These are phyloP conservation scores for Sericinus montela DNA, from an alignment of 2,888 invertebrate genomes.

Conservation along the genomic window DNA sequence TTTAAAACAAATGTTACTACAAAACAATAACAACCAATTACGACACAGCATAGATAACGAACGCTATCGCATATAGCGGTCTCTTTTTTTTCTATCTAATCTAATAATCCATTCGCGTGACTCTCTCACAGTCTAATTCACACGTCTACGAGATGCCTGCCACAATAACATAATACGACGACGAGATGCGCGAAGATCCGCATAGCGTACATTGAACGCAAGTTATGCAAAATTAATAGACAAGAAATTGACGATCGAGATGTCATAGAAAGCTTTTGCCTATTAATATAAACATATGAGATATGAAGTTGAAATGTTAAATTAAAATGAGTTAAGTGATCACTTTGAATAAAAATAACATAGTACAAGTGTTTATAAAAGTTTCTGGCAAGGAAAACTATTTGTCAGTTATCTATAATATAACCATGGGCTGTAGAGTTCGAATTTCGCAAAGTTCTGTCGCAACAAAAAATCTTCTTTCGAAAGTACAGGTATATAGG, in stretches of 20 bases:
- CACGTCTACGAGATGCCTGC: slow-evolving; percentile 43
- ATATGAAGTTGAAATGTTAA: neutral
- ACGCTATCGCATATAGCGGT: neutral
- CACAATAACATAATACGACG: slow-evolving; percentile 29
- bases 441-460: too few species aligned
- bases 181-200: slow-evolving; percentile 42
- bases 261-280: neutral
- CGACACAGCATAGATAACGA: neutral
- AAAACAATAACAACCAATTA: neutral
- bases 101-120: slow-evolving; percentile 36
- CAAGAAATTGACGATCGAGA: neutral
- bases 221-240: neutral
- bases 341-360: too few species aligned
- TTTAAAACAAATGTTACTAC: neutral
- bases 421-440: too few species aligned
- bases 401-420: too few species aligned
- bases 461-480: too few species aligned
- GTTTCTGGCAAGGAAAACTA: too few species aligned
- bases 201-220: slow-evolving; percentile 29
- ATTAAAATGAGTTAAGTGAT: too few species aligned
- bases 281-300: neutral
- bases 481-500: too few species aligned
- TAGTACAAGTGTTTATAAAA: too few species aligned
- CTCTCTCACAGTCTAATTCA: slow-evolving; percentile 67
- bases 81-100: slow-evolving; percentile 19